phyloP scores from a whole-genome alignment of 1,140 invertebrate genomes.

The Chrysopa pallens region DNA sequence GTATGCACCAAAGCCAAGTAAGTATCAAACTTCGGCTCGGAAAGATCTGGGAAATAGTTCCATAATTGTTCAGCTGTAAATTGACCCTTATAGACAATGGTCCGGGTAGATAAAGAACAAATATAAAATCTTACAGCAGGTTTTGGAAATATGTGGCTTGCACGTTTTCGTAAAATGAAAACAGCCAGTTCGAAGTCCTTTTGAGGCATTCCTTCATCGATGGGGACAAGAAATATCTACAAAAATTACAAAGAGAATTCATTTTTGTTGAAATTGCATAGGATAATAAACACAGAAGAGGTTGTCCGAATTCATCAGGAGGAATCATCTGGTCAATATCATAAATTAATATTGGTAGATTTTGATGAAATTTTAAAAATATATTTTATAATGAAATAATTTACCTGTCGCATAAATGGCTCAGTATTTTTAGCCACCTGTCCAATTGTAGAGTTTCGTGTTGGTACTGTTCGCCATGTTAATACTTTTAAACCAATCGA shows the following conservation, averaged over 20 bases:
- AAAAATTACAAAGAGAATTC: neutral
- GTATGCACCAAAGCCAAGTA: conserved; percentile 94
- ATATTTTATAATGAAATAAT: too few relatives aligned
- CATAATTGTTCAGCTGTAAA: conserved; percentile 92
- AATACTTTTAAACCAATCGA: conserved; percentile 65
- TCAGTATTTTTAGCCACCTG: conserved; percentile 82
- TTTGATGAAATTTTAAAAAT: too few relatives aligned
- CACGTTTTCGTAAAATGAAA: conserved; percentile 82
- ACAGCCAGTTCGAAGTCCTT: conserved; percentile 37
- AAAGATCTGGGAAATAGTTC: conserved; percentile 46
- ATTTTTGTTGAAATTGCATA: too few relatives aligned
- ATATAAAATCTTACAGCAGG: conserved; percentile 86
- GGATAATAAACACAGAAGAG: too few relatives aligned
- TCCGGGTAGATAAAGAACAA: conserved; percentile 80
- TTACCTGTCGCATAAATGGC: conserved; percentile 78
- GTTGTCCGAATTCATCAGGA: too few relatives aligned
- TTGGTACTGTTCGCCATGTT: conserved; percentile 84
- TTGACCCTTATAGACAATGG: conserved; percentile 95
- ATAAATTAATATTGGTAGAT: too few relatives aligned
- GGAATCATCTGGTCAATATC: too few relatives aligned
- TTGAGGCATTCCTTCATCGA: conserved; percentile 8
- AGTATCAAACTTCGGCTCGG: conserved; percentile 72
- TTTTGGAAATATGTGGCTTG: conserved; percentile 71
- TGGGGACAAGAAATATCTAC: conserved; percentile 11
- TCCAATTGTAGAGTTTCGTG: conserved; percentile 69